Percentiles rank a stretch among this genome's conserved stretches.
These are phyloP conservation scores for Odocoileus hemionus DNA, from an alignment of 2,113 vertebrate species.

Conservation along the genomic window DNA sequence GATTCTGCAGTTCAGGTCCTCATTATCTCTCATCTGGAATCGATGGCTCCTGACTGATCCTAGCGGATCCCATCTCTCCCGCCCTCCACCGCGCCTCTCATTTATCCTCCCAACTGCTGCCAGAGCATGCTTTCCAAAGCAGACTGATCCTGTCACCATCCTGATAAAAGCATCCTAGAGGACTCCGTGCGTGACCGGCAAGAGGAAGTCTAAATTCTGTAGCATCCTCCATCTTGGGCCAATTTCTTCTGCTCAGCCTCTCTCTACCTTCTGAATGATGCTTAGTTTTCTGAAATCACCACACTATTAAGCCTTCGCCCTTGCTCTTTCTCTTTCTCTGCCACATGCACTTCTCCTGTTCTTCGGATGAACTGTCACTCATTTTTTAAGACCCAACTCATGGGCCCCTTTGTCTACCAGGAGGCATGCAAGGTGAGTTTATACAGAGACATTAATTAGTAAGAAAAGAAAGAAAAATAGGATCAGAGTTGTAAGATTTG, in stretches of 20 bases:
- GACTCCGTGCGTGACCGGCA: neutral
- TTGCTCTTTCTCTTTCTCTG: neutral
- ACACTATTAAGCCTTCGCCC: neutral
- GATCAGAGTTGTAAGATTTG: neutral
- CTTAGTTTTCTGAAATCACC: neutral
- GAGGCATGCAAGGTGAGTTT: neutral
- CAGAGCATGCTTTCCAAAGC: neutral
- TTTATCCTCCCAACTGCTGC: neutral
- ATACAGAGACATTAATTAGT: neutral
- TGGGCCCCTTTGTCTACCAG: neutral
- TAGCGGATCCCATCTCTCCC: neutral
- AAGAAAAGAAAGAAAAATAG: neutral
- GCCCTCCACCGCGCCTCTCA: slow-evolving; percentile 9
- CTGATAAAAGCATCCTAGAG: neutral
- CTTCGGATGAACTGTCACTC: neutral
- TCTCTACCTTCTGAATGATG: neutral
- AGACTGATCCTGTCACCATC: neutral
- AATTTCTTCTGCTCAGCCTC: neutral
- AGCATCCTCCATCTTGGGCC: neutral
- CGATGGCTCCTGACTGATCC: neutral
- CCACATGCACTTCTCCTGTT: neutral
- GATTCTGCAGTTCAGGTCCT: neutral
- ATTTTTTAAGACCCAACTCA: neutral
- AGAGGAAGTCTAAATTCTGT: neutral
- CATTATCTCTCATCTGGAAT: slow-evolving; percentile 23